Evolutionary conservation across 2,888 invertebrate genomes (phyloP).

Genomic region (Drosophila leonis): DNA sequence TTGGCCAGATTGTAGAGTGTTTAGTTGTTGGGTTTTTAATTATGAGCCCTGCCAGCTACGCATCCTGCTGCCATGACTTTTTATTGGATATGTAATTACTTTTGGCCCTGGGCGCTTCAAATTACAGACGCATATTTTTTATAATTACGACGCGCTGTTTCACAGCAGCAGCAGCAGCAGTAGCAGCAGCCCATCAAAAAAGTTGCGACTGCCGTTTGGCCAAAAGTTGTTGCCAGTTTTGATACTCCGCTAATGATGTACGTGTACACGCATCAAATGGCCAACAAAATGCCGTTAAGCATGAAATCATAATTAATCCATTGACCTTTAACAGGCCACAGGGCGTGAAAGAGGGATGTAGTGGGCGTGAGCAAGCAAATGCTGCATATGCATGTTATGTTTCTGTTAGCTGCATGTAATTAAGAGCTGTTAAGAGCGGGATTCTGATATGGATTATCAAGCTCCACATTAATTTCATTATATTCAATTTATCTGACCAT

Average conservation of each 20-base stretch:
- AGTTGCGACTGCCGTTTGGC: conserved; percentile 25
- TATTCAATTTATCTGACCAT: not conserved
- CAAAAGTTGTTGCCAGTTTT: conserved; percentile 46
- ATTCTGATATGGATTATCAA: not conserved
- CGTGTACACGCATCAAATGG: conserved; percentile 54
- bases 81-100: conserved; percentile 79
- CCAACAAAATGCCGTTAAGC: conserved; percentile 39
- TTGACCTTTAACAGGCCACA: conserved; percentile 52
- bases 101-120: conserved; percentile 46
- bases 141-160: conserved; percentile 63
- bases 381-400: not conserved
- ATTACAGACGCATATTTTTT: conserved; percentile 70
- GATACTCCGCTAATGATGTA: conserved; percentile 69
- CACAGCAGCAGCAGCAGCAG: conserved; percentile 1
- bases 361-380: not conserved
- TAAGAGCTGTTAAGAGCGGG: not conserved
- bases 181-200: conserved; percentile 34
- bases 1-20: conserved; percentile 22
- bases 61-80: conserved; percentile 59
- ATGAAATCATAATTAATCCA: conserved; percentile 53
- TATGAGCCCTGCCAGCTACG: conserved; percentile 46
- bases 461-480: not conserved
- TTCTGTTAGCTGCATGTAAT: not conserved
- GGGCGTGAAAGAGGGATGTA: not conserved
- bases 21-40: conserved; percentile 61